Conservation (phyloP, 1,140 invertebrate genomes). For the Drosophila navojoa region DNA sequence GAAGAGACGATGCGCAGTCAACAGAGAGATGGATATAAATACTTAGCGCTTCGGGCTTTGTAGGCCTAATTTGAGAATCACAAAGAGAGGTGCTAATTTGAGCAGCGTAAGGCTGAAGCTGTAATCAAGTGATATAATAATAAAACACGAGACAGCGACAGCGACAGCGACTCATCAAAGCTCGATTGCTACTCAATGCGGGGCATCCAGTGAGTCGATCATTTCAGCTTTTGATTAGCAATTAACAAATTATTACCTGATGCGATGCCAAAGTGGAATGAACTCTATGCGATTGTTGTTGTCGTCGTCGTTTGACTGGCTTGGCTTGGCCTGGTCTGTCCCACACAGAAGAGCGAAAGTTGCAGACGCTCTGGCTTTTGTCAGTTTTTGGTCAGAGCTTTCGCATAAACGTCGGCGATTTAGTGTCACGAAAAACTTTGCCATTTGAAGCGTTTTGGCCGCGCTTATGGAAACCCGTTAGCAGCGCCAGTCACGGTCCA, state of each 20-base stretch:
- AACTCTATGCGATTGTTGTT: slow-evolving; percentile 8
- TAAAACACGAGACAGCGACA: not conserved
- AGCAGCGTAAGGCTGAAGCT: too few species aligned
- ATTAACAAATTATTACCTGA: not conserved
- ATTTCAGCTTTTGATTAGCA: slow-evolving; percentile 1
- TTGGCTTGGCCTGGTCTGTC: not conserved
- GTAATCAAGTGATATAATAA: too few species aligned
- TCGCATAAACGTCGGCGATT: slow-evolving; percentile 40
- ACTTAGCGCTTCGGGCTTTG: too few species aligned
- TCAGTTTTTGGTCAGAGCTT: slow-evolving; percentile 45
- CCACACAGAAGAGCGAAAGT: slow-evolving; percentile 45
- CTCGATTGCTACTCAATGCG: too few species aligned
- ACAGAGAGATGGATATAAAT: too few species aligned
- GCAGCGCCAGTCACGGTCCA: slow-evolving; percentile 4
- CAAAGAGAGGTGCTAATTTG: too few species aligned
- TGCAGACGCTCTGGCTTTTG: slow-evolving; percentile 28
- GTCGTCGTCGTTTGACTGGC: not conserved
- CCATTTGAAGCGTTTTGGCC: slow-evolving; percentile 22
- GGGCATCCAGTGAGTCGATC: too few species aligned
- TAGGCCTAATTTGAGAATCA: too few species aligned
- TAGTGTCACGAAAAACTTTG: slow-evolving; percentile 34
- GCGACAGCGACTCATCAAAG: not conserved
- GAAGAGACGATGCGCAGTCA: too few species aligned
- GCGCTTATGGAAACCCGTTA: slow-evolving; percentile 38
- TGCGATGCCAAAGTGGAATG: slow-evolving; percentile 30